phyloP scores from a whole-genome alignment of 2,888 invertebrate species.

The Cerastis leucographa region DNA sequence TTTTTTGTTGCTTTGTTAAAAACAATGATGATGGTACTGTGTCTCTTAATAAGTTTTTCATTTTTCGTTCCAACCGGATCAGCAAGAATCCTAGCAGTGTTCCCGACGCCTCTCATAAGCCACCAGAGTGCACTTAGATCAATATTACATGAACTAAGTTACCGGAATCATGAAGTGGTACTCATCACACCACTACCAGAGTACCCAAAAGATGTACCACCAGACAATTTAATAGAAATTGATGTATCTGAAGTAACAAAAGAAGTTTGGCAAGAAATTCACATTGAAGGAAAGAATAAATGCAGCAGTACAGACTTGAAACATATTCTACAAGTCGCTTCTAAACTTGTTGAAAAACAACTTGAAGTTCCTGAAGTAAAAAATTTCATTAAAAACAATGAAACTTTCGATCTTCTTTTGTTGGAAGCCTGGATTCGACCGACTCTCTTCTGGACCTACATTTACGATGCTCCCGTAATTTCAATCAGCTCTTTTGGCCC shows the following conservation, averaged over 20 bases:
- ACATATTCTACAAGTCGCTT: slow-evolving; percentile 24
- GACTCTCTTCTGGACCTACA: slow-evolving; percentile 50
- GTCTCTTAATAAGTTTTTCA: slow-evolving; percentile 13
- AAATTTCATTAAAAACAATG: slow-evolving; percentile 45
- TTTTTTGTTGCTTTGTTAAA: not conserved
- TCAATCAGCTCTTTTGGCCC: slow-evolving; percentile 45
- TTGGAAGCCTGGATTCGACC: slow-evolving; percentile 54
- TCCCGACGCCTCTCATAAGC: slow-evolving; percentile 46
- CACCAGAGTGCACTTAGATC: slow-evolving; percentile 40
- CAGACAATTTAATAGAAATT: slow-evolving; percentile 52
- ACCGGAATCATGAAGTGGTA: slow-evolving; percentile 39
- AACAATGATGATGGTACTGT: not conserved
- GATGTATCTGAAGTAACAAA: slow-evolving; percentile 48
- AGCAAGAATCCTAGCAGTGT: slow-evolving; percentile 51
- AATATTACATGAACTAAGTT: slow-evolving; percentile 39
- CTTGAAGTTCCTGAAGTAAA: slow-evolving; percentile 32
- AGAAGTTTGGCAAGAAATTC: slow-evolving; percentile 37
- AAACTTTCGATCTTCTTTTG: slow-evolving; percentile 50
- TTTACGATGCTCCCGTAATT: slow-evolving; percentile 44
- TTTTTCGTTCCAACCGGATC: slow-evolving; percentile 15
- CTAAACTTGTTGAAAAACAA: slow-evolving; percentile 38
- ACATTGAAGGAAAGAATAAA: slow-evolving; percentile 4
- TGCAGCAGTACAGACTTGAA: slow-evolving; percentile 2
- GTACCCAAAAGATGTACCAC: slow-evolving; percentile 38
- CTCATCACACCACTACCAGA: slow-evolving; percentile 49